Base-by-base conservation (phyloP, 1,140 invertebrate species). In the Phenacoccus solenopsis region DNA sequence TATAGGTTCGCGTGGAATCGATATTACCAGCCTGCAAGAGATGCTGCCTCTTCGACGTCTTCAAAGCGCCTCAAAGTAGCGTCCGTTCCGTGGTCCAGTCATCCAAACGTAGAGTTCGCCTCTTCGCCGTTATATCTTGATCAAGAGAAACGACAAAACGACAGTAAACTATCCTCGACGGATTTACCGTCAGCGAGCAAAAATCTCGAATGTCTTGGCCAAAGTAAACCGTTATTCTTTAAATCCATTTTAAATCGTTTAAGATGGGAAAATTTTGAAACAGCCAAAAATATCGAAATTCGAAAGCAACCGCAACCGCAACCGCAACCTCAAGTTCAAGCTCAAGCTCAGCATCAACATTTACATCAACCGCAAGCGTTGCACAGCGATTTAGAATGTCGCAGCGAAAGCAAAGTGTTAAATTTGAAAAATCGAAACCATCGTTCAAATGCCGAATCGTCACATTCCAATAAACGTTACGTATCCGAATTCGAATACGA, bases 161-260 rank as follows among this genome's bases (percentile, higher is more conserved):
- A n/a, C n/a, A 10, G 38, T 9, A 49, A 49, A 49, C 5, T 49
- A 9, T 49, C 38, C 20, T 9, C 38, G 38, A 2, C 16, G n/a
- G n/a, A n/a, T n/a, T n/a, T n/a, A n/a, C n/a, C 5, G 38, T n/a
- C 38, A 49, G 2, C 10, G 59, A 64, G 16, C 59, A 3, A 22
- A 5, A 24, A 25, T 22, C 2, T 64, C 3, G 22, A 64, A 64
- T 64, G 59, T 22, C 2, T 5, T 24, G 25, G 59, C 59, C 3
- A 64, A 64, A 64, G 59, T 27, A 64, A 64, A 64, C 59, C 59
- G 25, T 25, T 64, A 10, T 64, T 5, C 22, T 64, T 64, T 22
- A 64, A 64, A 24, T 16, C 2, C 13, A 64, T 64, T 24, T 64
- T 64, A 22, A 64, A 64, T 24, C 59, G 59, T 64, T 27, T 64